Conservation (phyloP, 2,888 invertebrate species). For the Zootermopsis nevadensis region DNA sequence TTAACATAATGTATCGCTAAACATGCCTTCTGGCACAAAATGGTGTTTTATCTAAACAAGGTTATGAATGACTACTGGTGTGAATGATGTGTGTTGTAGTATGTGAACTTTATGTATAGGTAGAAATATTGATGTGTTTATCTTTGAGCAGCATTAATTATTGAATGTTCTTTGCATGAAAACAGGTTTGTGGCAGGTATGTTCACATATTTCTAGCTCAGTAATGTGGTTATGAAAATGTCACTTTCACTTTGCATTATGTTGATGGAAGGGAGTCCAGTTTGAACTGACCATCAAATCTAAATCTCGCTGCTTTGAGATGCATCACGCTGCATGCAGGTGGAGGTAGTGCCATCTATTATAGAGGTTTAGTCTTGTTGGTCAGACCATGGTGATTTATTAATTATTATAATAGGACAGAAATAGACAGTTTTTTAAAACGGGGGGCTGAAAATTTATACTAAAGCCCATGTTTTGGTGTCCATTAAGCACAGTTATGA, state of each 20-base stretch:
- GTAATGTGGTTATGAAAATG: not conserved
- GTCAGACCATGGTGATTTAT: not conserved
- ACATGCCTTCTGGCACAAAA: not conserved
- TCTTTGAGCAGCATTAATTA: not conserved
- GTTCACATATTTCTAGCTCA: not conserved
- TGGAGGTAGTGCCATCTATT: not conserved
- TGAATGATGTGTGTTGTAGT: slow-evolving; percentile 16
- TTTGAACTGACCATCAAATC: not conserved
- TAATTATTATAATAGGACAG: not conserved
- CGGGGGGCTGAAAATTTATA: not conserved
- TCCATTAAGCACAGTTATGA: too few relatives aligned
- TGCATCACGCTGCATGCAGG: slow-evolving; percentile 4
- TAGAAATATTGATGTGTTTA: not conserved
- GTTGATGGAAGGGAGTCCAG: not conserved
- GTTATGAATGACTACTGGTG: not conserved
- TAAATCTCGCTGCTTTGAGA: not conserved
- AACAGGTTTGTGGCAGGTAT: slow-evolving; percentile 36
- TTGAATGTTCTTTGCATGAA: slow-evolving; percentile 32
- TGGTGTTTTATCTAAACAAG: not conserved
- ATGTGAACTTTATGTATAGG: slow-evolving; percentile 9
- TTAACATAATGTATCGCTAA: slow-evolving; percentile 21
- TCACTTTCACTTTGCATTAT: not conserved
- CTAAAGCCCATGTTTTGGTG: not conserved
- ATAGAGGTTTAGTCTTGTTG: not conserved
- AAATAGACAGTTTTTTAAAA: not conserved